Conservation (phyloP, 2,113 vertebrate genomes). For the Chionodraco myersi region DNA sequence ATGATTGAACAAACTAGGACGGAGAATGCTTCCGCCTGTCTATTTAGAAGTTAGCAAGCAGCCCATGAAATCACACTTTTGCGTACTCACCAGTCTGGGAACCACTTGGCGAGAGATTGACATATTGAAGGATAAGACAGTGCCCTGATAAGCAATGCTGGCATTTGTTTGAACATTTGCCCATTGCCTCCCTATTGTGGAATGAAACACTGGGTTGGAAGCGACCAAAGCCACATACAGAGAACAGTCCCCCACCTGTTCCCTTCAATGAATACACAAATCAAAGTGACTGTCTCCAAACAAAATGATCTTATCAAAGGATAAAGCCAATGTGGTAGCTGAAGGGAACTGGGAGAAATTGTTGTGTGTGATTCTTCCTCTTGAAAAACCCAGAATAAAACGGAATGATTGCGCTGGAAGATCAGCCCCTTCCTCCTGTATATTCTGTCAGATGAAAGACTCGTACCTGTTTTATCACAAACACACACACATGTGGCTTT, state of each 20-base stretch:
- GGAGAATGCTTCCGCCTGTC: slow-evolving; percentile 31
- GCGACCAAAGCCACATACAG: slow-evolving; percentile 41
- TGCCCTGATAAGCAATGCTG: slow-evolving; percentile 53
- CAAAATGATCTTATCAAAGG: slow-evolving; percentile 58
- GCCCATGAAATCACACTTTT: slow-evolving; percentile 58
- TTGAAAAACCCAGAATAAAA: slow-evolving; percentile 33
- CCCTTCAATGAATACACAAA: slow-evolving; percentile 58
- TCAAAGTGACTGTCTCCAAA: slow-evolving; percentile 51
- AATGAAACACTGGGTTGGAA: slow-evolving; percentile 64
- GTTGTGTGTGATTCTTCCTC: slow-evolving; percentile 48
- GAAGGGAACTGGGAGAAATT: slow-evolving; percentile 43
- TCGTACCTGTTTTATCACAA: slow-evolving; percentile 59
- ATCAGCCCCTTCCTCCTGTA: slow-evolving; percentile 26
- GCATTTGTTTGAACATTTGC: slow-evolving; percentile 56
- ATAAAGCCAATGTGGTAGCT: slow-evolving; percentile 5
- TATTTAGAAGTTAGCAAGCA: slow-evolving; percentile 45
- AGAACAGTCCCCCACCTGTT: slow-evolving; percentile 64
- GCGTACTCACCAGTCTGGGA: slow-evolving; percentile 35
- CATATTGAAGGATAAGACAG: slow-evolving; percentile 55
- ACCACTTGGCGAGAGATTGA: slow-evolving; percentile 51
- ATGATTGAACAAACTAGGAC: slow-evolving; percentile 55
- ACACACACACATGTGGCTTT: slow-evolving; percentile 49
- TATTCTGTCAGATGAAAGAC: slow-evolving; percentile 61
- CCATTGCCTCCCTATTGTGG: slow-evolving; percentile 56
- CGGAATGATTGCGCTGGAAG: slow-evolving; percentile 41